These are phyloP conservation scores for Phalera bucephala DNA, from an alignment of 2,888 invertebrate species.

Conservation along the genomic window DNA sequence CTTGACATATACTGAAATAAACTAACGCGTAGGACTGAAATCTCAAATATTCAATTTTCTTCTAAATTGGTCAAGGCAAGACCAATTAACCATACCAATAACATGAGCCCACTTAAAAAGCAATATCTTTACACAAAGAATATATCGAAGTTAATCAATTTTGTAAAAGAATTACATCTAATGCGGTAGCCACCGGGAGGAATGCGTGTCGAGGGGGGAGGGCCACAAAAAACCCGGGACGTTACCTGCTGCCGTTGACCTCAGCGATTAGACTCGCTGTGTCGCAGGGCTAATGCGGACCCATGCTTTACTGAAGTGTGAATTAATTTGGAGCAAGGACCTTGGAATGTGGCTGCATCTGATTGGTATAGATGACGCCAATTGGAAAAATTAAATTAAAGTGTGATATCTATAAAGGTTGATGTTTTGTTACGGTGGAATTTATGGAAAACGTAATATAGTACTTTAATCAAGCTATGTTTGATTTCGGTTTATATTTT, in stretches of 20 bases:
- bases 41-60: too few species aligned
- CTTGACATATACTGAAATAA: too few species aligned
- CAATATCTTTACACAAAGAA: too few species aligned
- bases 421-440: too few species aligned
- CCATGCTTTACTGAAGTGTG: conserved; percentile 19
- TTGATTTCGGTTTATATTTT: too few species aligned
- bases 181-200: conserved; percentile 62
- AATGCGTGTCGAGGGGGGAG: conserved; percentile 30
- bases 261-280: conserved; percentile 62
- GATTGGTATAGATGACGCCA: neutral
- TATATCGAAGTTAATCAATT: conserved; percentile 26
- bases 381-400: neutral
- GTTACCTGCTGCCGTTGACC: conserved; percentile 80
- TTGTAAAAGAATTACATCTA: conserved; percentile 51
- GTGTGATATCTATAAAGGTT: too few species aligned
- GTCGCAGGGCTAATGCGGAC: conserved; percentile 44
- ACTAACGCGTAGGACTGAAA: too few species aligned
- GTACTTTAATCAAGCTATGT: too few species aligned
- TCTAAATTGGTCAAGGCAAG: too few species aligned
- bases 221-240: conserved; percentile 64
- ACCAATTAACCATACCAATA: too few species aligned
- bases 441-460: too few species aligned
- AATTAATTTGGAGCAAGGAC: conserved; percentile 34
- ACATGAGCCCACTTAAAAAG: neutral
- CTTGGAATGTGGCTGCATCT: neutral